phyloP scores from a whole-genome alignment of 1,140 invertebrate species.

The Himalopsyche phryganea region DNA sequence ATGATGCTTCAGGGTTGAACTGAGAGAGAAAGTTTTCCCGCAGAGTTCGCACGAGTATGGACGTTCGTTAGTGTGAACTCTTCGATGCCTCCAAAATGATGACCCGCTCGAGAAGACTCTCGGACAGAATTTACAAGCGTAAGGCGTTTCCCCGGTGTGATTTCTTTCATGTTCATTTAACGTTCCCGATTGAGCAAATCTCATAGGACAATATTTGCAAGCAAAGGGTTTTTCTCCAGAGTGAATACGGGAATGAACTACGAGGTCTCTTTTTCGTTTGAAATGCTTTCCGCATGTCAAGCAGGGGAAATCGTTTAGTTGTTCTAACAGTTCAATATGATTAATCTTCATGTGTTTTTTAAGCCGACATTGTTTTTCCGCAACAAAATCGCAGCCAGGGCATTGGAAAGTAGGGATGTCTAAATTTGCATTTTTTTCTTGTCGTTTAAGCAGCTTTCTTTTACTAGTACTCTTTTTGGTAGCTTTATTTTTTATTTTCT shows the following conservation, averaged over 20 bases:
- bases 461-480: neutral
- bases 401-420: neutral
- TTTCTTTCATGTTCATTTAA: constrained; percentile 46
- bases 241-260: constrained; percentile 56
- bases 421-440: neutral
- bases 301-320: constrained; percentile 48
- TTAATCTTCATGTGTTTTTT: neutral
- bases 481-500: neutral
- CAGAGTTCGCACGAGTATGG: constrained; percentile 50
- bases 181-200: constrained; percentile 47
- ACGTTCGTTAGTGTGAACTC: constrained; percentile 42
- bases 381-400: neutral
- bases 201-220: constrained; percentile 53
- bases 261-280: constrained; percentile 39
- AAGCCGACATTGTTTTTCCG: constrained; percentile 1
- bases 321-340: neutral
- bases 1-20: constrained; percentile 49
- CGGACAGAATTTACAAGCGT: constrained; percentile 52
- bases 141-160: constrained; percentile 49
- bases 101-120: constrained; percentile 52
- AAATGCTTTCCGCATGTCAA: constrained; percentile 59
- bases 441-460: neutral
- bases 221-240: constrained; percentile 59
- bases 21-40: constrained; percentile 60
- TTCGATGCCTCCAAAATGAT: constrained; percentile 40